A percentile compares a stretch with the other conserved stretches of the same genome.
phyloP scores from a whole-genome alignment of 2,888 invertebrate genomes.

The Melieria picta region DNA sequence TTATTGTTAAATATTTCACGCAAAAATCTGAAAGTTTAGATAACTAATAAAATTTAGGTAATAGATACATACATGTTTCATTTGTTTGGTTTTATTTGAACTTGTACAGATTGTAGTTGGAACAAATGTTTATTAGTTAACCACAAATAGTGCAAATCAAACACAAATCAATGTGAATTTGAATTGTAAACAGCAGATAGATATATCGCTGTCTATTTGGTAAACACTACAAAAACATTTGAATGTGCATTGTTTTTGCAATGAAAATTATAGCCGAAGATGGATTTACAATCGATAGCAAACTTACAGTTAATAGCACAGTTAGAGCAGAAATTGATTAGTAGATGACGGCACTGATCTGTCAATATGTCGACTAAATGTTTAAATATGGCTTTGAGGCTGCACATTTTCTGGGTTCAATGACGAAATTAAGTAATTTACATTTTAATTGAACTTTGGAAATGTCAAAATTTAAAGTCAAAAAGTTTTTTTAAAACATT shows the following conservation, averaged over 20 bases:
- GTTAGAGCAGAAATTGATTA: conserved; percentile 46
- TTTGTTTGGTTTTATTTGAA: conserved; percentile 14
- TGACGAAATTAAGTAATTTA: too few species aligned
- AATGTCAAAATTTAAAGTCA: too few species aligned
- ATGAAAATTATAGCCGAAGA: background rate
- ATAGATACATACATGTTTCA: conserved; percentile 7
- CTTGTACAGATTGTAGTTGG: conserved; percentile 20
- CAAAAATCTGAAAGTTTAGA: conserved; percentile 26
- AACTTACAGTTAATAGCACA: conserved; percentile 63
- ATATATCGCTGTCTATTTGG: too few species aligned
- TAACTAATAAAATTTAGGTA: conserved; percentile 19
- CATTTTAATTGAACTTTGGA: too few species aligned
- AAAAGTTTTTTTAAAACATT: too few species aligned
- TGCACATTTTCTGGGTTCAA: too few species aligned
- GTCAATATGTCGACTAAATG: too few species aligned
- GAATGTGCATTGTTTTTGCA: background rate
- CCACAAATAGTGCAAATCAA: background rate
- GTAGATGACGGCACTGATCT: background rate
- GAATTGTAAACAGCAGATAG: too few species aligned
- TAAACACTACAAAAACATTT: too few species aligned
- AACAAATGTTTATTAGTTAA: conserved; percentile 3
- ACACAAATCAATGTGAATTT: too few species aligned
- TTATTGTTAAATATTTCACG: background rate
- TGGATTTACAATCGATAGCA: conserved; percentile 23
- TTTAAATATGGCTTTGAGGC: too few species aligned